Conservation (phyloP, 2,113 vertebrate genomes). For the Pogonocichla stellata region DNA sequence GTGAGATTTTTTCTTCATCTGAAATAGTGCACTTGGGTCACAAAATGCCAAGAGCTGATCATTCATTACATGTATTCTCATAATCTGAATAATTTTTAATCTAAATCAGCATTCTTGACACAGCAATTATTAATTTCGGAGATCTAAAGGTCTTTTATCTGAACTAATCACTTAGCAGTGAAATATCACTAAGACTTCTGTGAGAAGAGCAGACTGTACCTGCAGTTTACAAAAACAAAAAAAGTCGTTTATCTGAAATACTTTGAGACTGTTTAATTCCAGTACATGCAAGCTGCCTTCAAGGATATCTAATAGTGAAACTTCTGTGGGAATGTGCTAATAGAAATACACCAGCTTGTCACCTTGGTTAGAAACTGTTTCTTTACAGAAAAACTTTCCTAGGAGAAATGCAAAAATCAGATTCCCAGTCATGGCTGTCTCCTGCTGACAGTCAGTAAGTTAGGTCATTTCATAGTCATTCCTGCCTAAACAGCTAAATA, state of each 20-base stretch:
- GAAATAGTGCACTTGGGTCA: neutral
- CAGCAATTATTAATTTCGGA: neutral
- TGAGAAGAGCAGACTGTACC: neutral
- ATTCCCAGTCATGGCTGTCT: neutral
- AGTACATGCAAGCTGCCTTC: neutral
- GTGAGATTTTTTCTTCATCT: neutral
- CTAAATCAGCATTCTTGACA: neutral
- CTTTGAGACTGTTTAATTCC: neutral
- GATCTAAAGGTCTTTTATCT: neutral
- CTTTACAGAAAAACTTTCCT: neutral
- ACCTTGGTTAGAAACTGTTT: neutral
- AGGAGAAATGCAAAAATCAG: neutral
- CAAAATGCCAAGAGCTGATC: neutral
- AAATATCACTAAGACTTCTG: neutral
- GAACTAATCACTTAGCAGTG: neutral
- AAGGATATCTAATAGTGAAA: neutral
- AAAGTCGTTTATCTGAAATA: neutral
- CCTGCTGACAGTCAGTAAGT: neutral
- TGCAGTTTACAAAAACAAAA: neutral
- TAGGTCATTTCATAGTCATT: neutral
- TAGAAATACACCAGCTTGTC: neutral
- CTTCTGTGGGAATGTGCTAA: neutral
- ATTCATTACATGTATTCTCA: neutral
- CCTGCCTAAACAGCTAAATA: neutral
- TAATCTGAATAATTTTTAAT: neutral